These are phyloP conservation scores for Thereuonema tuberculata DNA, from an alignment of 1,140 invertebrate genomes.

Conservation along the genomic window DNA sequence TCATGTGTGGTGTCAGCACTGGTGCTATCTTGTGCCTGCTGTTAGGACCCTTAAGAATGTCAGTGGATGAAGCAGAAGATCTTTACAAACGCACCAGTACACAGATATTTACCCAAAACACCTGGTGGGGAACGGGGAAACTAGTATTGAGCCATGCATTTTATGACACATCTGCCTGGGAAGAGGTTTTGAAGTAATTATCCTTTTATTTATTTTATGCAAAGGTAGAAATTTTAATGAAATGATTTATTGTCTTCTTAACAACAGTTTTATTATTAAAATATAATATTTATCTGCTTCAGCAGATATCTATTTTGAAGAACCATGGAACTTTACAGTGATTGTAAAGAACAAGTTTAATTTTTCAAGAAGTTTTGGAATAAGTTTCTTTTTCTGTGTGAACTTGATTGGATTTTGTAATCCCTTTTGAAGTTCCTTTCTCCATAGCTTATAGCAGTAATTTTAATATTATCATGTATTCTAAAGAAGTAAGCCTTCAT, in stretches of 20 bases:
- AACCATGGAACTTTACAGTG: too few species aligned
- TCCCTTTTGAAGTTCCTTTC: too few species aligned
- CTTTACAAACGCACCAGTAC: conserved; percentile 53
- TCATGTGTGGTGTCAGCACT: conserved; percentile 82
- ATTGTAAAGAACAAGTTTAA: too few species aligned
- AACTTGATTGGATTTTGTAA: too few species aligned
- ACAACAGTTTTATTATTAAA: background rate
- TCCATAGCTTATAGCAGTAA: too few species aligned
- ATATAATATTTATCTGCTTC: too few species aligned
- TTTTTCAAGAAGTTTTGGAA: too few species aligned
- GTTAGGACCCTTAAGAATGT: conserved; percentile 45
- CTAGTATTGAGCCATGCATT: conserved; percentile 76
- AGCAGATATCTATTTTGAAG: background rate
- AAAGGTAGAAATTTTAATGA: background rate
- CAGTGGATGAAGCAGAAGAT: conserved; percentile 45
- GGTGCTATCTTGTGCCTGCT: conserved; percentile 59
- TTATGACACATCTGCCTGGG: conserved; percentile 77
- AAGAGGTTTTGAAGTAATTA: conserved; percentile 51
- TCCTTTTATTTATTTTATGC: background rate
- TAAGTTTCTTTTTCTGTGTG: too few species aligned
- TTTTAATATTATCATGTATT: too few species aligned
- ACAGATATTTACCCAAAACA: conserved; percentile 54
- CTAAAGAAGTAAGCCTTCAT: too few species aligned
- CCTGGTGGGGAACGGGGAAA: conserved; percentile 55
- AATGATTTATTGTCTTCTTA: background rate